Conservation (phyloP, 1,140 invertebrate genomes). For the Ceratina australensis region DNA sequence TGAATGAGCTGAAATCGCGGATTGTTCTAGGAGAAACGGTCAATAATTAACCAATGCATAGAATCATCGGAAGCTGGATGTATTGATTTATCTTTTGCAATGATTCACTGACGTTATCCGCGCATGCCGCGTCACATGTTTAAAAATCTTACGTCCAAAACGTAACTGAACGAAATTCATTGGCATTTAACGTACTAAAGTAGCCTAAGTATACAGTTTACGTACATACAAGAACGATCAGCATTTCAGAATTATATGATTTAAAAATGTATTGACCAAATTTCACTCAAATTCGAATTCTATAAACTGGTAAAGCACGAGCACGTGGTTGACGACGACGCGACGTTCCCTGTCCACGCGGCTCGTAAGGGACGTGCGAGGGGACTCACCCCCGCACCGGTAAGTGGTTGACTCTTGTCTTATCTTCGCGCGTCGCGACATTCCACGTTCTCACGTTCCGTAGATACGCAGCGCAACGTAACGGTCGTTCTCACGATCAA, state of each 20-base stretch:
- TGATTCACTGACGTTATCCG: slow-evolving; percentile 13
- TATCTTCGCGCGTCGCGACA: slow-evolving; percentile 48
- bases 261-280: not conserved
- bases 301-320: not conserved
- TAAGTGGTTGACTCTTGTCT: slow-evolving; percentile 45
- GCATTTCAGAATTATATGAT: not conserved
- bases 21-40: slow-evolving; percentile 1
- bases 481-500: slow-evolving; percentile 44
- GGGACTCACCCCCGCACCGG: slow-evolving; percentile 31
- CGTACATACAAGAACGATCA: too few species aligned
- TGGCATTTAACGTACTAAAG: not conserved
- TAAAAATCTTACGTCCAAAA: not conserved
- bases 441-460: slow-evolving; percentile 48
- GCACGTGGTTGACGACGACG: slow-evolving; percentile 29
- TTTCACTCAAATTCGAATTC: not conserved
- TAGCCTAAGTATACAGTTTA: too few species aligned
- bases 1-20: not conserved
- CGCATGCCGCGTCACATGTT: not conserved
- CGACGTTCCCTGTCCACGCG: slow-evolving; percentile 15
- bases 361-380: slow-evolving; percentile 37
- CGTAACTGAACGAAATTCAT: not conserved
- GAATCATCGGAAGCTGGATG: slow-evolving; percentile 7
- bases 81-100: slow-evolving; percentile 32
- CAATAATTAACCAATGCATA: not conserved
- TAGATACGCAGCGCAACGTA: slow-evolving; percentile 42